Evolutionary conservation across 2,888 invertebrate species (phyloP).

Genomic region (Eupithecia subfuscata): DNA sequence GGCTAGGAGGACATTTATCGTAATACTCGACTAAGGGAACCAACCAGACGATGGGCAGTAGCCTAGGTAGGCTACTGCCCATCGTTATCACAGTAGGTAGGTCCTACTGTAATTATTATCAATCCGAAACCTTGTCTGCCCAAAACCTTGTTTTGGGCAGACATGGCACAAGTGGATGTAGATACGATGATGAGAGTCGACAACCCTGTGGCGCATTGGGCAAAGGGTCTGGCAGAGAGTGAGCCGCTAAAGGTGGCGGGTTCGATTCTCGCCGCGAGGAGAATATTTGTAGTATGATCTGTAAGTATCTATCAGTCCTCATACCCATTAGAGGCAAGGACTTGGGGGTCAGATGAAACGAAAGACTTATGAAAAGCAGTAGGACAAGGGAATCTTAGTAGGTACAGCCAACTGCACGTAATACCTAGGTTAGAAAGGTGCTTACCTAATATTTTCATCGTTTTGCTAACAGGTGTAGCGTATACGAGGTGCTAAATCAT

Average conservation of each 20-base stretch:
- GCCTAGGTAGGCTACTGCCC: no score
- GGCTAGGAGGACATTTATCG: no score
- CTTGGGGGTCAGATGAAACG: not conserved
- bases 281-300: not conserved
- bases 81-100: no score
- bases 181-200: no score
- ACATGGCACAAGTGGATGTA: no score
- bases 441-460: not conserved
- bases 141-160: no score
- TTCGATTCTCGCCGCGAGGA: not conserved
- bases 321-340: not conserved
- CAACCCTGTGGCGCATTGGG: not conserved
- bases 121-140: no score
- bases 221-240: not conserved
- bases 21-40: no score
- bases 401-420: not conserved
- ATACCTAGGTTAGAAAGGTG: not conserved
- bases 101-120: no score
- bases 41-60: no score
- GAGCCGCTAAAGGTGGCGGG: not conserved
- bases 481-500: conserved; percentile 29
- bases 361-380: not conserved
- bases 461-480: not conserved
- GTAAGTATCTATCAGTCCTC: not conserved
- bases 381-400: not conserved